These are phyloP conservation scores for Gymnosoma rotundatum DNA, from an alignment of 2,888 invertebrate species.

Conservation along the genomic window DNA sequence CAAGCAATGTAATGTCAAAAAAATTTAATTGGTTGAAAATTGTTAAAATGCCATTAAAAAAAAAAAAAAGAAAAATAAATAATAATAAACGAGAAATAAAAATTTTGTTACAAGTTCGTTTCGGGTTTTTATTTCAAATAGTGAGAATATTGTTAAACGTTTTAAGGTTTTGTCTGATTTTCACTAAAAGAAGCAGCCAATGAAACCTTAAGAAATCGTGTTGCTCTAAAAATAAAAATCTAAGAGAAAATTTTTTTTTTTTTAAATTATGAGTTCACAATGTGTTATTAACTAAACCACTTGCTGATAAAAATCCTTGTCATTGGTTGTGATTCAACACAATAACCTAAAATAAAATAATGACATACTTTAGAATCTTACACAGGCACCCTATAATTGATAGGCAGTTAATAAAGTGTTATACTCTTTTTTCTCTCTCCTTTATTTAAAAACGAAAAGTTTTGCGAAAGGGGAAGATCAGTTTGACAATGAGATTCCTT, in stretches of 20 bases:
- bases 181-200: neutral
- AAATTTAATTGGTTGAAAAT: constrained; percentile 69
- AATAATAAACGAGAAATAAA: constrained; percentile 9
- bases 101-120: constrained; percentile 4
- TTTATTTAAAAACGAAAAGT: too few species aligned
- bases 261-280: constrained; percentile 39
- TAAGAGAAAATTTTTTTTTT: constrained; percentile 17
- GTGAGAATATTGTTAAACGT: neutral
- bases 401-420: too few species aligned
- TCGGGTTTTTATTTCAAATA: neutral
- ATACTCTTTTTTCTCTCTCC: too few species aligned
- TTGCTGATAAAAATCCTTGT: constrained; percentile 51
- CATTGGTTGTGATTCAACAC: constrained; percentile 21
- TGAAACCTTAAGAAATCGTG: constrained; percentile 44
- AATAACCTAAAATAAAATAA: constrained; percentile 56
- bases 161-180: neutral
- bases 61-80: too few species aligned
- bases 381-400: constrained; percentile 3
- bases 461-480: too few species aligned
- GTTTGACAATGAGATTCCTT: too few species aligned
- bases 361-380: constrained; percentile 45
- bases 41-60: constrained; percentile 61
- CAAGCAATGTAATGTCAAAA: constrained; percentile 64
- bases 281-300: constrained; percentile 9
- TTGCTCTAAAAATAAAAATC: constrained; percentile 49